These are phyloP conservation scores for Drosophila mauritiana DNA, from an alignment of 1,140 invertebrate species.

Conservation along the genomic window DNA sequence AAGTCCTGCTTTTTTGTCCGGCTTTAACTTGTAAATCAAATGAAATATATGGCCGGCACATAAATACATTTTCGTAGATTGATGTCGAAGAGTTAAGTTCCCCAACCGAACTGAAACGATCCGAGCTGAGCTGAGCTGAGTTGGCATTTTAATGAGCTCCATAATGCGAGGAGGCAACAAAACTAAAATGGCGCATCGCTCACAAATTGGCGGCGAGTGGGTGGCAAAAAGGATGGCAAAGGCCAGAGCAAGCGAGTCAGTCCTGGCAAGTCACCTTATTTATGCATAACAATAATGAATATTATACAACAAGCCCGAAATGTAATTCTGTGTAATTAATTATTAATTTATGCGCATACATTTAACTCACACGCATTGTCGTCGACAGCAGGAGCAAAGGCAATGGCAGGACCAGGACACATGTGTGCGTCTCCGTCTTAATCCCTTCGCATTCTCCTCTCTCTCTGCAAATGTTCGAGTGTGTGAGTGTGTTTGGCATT, in stretches of 20 bases:
- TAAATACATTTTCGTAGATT: slow-evolving; percentile 71
- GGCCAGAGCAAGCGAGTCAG: slow-evolving; percentile 13
- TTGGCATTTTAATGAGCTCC: slow-evolving; percentile 77
- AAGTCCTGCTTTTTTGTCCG: slow-evolving; percentile 23
- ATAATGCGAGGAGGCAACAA: slow-evolving; percentile 17
- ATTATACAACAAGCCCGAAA: slow-evolving; percentile 84
- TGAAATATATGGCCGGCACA: slow-evolving; percentile 72
- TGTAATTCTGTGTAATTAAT: slow-evolving; percentile 85
- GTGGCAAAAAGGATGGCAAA: slow-evolving; percentile 3
- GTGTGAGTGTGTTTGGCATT: slow-evolving; percentile 66
- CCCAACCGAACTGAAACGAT: slow-evolving; percentile 1
- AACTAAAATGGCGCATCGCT: slow-evolving; percentile 70
- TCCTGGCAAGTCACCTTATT: slow-evolving; percentile 76
- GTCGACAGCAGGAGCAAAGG: slow-evolving; percentile 59
- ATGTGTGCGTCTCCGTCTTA: slow-evolving; percentile 26
- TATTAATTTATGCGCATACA: slow-evolving; percentile 85
- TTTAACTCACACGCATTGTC: slow-evolving; percentile 84
- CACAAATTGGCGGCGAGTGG: slow-evolving; percentile 57
- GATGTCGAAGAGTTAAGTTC: slow-evolving; percentile 50
- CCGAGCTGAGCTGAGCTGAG: slow-evolving; percentile 14
- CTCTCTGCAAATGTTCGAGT: slow-evolving; percentile 9
- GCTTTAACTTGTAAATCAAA: slow-evolving; percentile 72
- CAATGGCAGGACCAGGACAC: slow-evolving; percentile 24
- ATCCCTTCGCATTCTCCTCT: neutral
- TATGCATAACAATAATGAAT: slow-evolving; percentile 85